These are phyloP conservation scores for Bellardia pandia DNA, from an alignment of 2,888 invertebrate species.

Conservation along the genomic window DNA sequence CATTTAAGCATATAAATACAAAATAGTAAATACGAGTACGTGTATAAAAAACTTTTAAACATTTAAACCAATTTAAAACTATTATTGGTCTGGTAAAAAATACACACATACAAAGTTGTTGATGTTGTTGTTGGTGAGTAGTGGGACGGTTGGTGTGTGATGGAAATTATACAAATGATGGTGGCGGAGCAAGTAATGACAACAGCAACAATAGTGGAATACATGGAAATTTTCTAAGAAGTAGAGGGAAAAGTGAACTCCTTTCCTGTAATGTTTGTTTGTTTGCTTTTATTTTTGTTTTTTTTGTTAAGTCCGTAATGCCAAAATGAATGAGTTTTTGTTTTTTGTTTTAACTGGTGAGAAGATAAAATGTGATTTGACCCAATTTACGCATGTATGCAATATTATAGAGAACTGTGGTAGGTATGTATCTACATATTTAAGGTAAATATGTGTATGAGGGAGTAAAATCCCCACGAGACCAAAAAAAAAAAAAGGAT, in stretches of 20 bases:
- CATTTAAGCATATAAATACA: constrained; percentile 42
- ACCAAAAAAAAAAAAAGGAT: neutral
- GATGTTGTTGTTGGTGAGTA: too few species aligned
- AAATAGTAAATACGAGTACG: constrained; percentile 27
- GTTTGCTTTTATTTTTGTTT: neutral
- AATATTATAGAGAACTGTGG: constrained; percentile 16
- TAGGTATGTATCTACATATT: constrained; percentile 4
- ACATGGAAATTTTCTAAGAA: constrained; percentile 2
- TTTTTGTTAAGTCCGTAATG: constrained; percentile 31
- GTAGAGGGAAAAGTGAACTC: neutral
- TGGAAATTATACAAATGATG: constrained; percentile 30
- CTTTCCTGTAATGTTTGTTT: constrained; percentile 10
- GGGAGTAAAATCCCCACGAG: neutral
- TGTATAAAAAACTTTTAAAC: constrained; percentile 54
- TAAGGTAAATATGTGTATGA: constrained; percentile 9
- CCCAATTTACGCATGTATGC: constrained; percentile 58
- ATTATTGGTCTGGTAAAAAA: constrained; percentile 66
- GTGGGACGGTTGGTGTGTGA: neutral
- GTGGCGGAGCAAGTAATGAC: constrained; percentile 23
- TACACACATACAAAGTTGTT: neutral
- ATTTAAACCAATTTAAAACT: constrained; percentile 69
- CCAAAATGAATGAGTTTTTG: constrained; percentile 52
- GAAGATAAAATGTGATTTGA: constrained; percentile 51
- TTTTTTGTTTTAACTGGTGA: constrained; percentile 4
- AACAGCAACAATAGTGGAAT: constrained; percentile 19